These are phyloP conservation scores for Drosophila novamexicana DNA, from an alignment of 1,140 invertebrate genomes.

Conservation along the genomic window DNA sequence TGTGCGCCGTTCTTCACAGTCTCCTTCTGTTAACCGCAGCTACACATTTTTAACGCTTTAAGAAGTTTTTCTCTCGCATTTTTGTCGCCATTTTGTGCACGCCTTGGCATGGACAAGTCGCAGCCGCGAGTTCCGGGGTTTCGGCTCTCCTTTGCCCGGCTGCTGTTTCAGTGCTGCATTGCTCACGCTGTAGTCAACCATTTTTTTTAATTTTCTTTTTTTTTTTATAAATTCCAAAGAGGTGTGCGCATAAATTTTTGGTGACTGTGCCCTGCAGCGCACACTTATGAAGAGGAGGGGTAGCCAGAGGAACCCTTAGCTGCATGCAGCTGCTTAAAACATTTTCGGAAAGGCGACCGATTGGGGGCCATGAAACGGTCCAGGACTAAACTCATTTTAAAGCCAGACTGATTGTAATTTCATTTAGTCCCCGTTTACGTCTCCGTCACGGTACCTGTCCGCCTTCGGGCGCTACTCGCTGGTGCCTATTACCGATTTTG, in stretches of 20 bases:
- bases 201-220: constrained; percentile 24
- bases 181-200: constrained; percentile 50
- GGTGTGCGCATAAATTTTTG: constrained; percentile 79
- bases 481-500: constrained; percentile 61
- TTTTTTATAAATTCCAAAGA: constrained; percentile 66
- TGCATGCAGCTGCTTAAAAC: constrained; percentile 32
- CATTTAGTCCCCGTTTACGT: constrained; percentile 42
- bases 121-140: constrained; percentile 7
- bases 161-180: constrained; percentile 31
- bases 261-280: constrained; percentile 57
- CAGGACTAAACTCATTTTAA: constrained; percentile 61
- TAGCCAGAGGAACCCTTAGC: constrained; percentile 14
- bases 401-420: constrained; percentile 79
- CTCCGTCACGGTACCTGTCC: not conserved
- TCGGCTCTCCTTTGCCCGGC: not conserved
- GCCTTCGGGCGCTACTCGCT: constrained; percentile 21
- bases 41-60: constrained; percentile 71
- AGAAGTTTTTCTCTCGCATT: constrained; percentile 58
- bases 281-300: constrained; percentile 56
- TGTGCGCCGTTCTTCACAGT: constrained; percentile 1
- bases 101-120: constrained; percentile 43
- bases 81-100: constrained; percentile 67
- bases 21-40: constrained; percentile 37
- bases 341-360: not conserved
- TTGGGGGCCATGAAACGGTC: not conserved